phyloP scores from a whole-genome alignment of 2,888 invertebrate species.

The Drosophila anomelani region DNA sequence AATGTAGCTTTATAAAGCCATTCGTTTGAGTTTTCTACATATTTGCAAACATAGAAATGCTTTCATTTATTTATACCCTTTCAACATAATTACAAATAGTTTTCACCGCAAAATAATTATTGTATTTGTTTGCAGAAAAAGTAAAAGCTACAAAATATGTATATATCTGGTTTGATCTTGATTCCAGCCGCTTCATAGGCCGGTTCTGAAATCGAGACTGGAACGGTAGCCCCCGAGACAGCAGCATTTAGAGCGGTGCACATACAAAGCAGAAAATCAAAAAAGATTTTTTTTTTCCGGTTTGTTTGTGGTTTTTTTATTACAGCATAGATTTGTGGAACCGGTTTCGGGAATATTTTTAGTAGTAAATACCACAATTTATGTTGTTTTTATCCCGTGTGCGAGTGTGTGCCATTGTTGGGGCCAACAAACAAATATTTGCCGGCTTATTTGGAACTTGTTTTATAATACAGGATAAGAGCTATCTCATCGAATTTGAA shows the following conservation, averaged over 20 bases:
- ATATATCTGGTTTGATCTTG: conserved; percentile 49
- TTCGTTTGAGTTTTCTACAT: background rate
- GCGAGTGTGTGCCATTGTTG: conserved; percentile 23
- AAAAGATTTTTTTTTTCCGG: conserved; percentile 58
- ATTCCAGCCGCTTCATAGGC: conserved; percentile 22
- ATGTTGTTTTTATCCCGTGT: conserved; percentile 39
- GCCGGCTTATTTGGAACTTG: conserved; percentile 47
- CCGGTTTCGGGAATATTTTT: conserved; percentile 40
- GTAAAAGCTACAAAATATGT: conserved; percentile 42
- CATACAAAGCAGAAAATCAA: conserved; percentile 25
- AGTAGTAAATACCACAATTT: conserved; percentile 67
- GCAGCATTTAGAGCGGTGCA: conserved; percentile 41
- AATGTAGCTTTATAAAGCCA: background rate
- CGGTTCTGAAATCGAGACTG: conserved; percentile 41
- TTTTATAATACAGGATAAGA: conserved; percentile 41
- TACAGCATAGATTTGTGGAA: conserved; percentile 60
- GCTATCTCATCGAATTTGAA: conserved; percentile 35
- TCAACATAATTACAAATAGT: background rate
- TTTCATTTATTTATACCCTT: background rate
- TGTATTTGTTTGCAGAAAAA: conserved; percentile 21
- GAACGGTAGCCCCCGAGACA: conserved; percentile 43
- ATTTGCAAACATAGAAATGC: background rate
- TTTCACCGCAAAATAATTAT: too few species aligned
- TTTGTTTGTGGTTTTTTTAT: conserved; percentile 72
- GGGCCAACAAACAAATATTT: conserved; percentile 46